Evolutionary conservation across 2,797 vertebrate genomes (phyloP).

Genomic region (Momotus momota): DNA sequence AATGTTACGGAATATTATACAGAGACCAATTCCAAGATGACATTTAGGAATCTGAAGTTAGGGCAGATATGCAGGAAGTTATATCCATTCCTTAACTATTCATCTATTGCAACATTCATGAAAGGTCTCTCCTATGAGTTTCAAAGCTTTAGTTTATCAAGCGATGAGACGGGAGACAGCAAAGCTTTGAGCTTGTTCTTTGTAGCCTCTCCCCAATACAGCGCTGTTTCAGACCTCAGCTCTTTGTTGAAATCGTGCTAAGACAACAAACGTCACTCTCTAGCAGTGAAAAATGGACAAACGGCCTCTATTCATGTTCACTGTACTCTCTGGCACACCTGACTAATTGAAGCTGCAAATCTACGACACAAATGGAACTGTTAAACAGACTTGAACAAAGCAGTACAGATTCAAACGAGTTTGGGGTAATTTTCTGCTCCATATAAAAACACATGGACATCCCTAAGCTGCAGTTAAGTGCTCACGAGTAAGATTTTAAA

Average conservation of each 20-base stretch:
- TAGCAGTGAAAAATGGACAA: background rate
- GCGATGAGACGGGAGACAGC: constrained; percentile 37
- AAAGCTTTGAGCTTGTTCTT: constrained; percentile 28
- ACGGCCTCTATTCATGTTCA: background rate
- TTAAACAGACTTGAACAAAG: constrained; percentile 41
- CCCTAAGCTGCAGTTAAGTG: constrained; percentile 71
- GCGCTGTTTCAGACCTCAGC: background rate
- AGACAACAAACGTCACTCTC: background rate
- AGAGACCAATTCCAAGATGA: constrained; percentile 34
- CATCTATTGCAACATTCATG: constrained; percentile 44
- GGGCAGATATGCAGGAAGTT: background rate
- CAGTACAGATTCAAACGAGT: constrained; percentile 12
- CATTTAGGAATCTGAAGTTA: constrained; percentile 47
- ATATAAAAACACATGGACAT: constrained; percentile 12
- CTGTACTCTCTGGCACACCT: constrained; percentile 27
- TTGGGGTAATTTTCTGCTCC: constrained; percentile 31
- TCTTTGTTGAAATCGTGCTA: background rate
- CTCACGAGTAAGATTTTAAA: constrained; percentile 70
- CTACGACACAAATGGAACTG: constrained; percentile 27
- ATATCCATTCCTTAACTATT: constrained; percentile 3
- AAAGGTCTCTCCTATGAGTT: constrained; percentile 31
- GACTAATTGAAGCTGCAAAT: constrained; percentile 42
- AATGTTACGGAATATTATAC: background rate
- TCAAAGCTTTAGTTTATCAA: background rate
- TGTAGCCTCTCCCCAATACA: background rate